These are phyloP conservation scores for Fistularia tabacaria DNA, from an alignment of 2,797 vertebrate species.

Conservation along the genomic window DNA sequence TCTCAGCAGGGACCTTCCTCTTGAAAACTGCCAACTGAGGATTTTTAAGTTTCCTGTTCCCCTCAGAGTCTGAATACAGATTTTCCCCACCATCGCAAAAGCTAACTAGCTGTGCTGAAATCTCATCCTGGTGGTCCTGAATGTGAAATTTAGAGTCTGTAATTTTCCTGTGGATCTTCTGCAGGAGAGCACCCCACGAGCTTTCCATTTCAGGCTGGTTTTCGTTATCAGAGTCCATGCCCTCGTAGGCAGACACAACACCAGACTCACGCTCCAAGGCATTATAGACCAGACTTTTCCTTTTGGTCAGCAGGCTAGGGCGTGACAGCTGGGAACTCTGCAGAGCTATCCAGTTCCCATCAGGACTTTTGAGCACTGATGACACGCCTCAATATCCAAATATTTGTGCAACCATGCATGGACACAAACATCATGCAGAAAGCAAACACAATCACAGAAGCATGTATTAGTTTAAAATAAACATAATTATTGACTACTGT, in stretches of 20 bases:
- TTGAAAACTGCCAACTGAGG: conserved; percentile 49
- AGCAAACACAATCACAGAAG: neutral
- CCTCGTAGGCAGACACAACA: conserved; percentile 85
- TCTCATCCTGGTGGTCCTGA: conserved; percentile 45
- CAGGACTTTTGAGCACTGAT: conserved; percentile 84
- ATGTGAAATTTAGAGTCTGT: conserved; percentile 35
- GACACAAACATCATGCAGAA: conserved; percentile 5
- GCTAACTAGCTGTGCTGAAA: neutral
- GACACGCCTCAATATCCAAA: conserved; percentile 54
- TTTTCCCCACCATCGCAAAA: conserved; percentile 15
- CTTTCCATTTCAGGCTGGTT: conserved; percentile 78
- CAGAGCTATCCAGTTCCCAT: conserved; percentile 95
- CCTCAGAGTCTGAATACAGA: conserved; percentile 46
- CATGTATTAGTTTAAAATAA: too few species aligned
- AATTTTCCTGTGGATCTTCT: conserved; percentile 64
- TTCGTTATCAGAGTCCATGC: conserved; percentile 85
- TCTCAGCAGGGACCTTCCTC: conserved; percentile 57
- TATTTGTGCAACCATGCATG: neutral
- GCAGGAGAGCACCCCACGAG: conserved; percentile 60
- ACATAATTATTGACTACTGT: too few species aligned
- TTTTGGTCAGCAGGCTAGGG: conserved; percentile 81
- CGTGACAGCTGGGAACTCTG: conserved; percentile 78
- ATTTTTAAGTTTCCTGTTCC: conserved; percentile 45
- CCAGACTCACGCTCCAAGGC: conserved; percentile 85
- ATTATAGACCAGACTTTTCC: conserved; percentile 83